Percentiles rank a stretch among this genome's conserved stretches.
Evolutionary conservation across 2,888 invertebrate genomes (phyloP).

Genomic region (Ischnura elegans): DNA sequence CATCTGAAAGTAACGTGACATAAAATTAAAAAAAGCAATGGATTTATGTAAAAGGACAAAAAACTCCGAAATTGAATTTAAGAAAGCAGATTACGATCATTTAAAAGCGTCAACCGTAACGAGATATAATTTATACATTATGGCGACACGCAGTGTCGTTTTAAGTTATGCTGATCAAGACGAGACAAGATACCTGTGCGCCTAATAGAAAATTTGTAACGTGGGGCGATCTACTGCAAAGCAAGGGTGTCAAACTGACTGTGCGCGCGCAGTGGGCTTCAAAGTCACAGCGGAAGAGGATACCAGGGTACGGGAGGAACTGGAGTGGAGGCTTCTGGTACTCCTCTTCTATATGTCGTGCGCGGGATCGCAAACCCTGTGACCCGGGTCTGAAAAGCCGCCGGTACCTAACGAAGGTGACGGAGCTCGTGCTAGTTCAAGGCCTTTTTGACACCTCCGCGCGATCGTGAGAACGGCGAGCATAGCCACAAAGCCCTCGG

Average conservation of each 20-base stretch:
- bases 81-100: too few species aligned
- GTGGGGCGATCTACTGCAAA: neutral
- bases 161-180: too few species aligned
- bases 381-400: neutral
- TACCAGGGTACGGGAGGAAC: neutral
- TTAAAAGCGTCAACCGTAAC: too few species aligned
- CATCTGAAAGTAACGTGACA: too few species aligned
- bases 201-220: neutral
- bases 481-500: neutral
- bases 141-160: too few species aligned
- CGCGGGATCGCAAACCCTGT: neutral
- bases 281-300: neutral
- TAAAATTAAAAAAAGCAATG: too few species aligned
- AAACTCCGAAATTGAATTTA: too few species aligned
- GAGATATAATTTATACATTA: too few species aligned
- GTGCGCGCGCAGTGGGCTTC: too few species aligned
- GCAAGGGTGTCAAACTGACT: slow-evolving; percentile 16
- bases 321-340: neutral
- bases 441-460: neutral
- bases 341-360: too few species aligned
- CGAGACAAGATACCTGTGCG: too few species aligned
- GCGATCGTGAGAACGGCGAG: neutral
- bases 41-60: too few species aligned
- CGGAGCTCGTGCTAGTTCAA: neutral
- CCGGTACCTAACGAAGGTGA: neutral